phyloP scores from a whole-genome alignment of 2,797 vertebrate genomes.

The Saxicola maurus region DNA sequence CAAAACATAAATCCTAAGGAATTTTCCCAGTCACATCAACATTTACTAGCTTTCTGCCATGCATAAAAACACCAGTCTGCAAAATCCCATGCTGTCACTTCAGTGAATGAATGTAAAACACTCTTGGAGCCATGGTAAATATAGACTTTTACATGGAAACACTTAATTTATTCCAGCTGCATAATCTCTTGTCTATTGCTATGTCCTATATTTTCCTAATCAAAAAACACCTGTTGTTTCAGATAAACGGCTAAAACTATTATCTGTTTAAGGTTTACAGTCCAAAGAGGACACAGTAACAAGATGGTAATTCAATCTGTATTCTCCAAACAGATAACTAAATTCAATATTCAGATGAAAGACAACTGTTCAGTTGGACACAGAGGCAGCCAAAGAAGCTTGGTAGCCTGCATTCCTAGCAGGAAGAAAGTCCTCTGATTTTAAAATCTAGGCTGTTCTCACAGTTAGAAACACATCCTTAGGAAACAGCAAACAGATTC shows the following conservation, averaged over 20 bases:
- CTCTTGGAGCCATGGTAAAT: background rate
- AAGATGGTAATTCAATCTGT: background rate
- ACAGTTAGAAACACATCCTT: constrained; percentile 12
- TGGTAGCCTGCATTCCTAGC: background rate
- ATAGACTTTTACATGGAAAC: background rate
- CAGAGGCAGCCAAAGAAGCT: background rate
- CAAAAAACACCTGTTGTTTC: constrained; percentile 11
- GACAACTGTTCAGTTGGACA: background rate
- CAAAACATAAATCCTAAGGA: constrained; percentile 23
- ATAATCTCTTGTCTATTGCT: background rate
- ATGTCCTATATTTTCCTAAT: background rate
- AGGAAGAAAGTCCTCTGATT: background rate
- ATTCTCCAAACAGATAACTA: background rate
- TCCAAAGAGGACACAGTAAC: background rate
- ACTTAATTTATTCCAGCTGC: background rate
- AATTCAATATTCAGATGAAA: background rate
- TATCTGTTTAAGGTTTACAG: background rate
- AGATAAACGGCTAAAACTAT: background rate
- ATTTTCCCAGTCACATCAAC: background rate
- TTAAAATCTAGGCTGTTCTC: constrained; percentile 3
- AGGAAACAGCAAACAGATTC: constrained; percentile 29
- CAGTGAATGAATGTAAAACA: background rate
- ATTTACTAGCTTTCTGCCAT: background rate
- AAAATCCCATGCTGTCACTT: background rate
- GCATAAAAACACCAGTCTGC: background rate